phyloP scores from a whole-genome alignment of 1,140 invertebrate species.

The Phocides pigmalion region DNA sequence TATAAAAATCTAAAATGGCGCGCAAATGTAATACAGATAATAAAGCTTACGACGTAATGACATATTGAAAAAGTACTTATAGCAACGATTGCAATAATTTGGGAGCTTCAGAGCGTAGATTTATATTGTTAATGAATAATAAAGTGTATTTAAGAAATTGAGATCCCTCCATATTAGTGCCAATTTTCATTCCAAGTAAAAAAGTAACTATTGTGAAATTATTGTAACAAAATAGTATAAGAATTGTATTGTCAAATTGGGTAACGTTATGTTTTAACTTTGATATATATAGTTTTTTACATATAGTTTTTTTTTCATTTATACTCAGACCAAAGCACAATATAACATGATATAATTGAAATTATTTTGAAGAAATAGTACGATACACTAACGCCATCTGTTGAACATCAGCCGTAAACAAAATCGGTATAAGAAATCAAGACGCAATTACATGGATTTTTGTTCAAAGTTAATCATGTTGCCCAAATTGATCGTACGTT shows the following conservation, averaged over 20 bases:
- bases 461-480: not conserved
- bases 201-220: slow-evolving; percentile 36
- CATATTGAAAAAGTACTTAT: slow-evolving; percentile 3
- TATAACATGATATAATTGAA: no score
- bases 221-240: slow-evolving; percentile 43
- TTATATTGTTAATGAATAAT: slow-evolving; percentile 38
- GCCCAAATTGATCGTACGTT: slow-evolving; percentile 16
- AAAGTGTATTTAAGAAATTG: slow-evolving; percentile 52
- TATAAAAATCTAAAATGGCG: no score
- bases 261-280: not conserved
- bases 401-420: no score
- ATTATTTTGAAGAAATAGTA: no score
- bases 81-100: slow-evolving; percentile 46
- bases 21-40: no score
- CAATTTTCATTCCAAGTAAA: slow-evolving; percentile 63
- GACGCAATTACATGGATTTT: no score
- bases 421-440: no score
- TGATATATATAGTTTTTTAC: no score
- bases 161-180: slow-evolving; percentile 73
- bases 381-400: no score
- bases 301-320: no score
- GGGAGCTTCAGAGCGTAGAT: slow-evolving; percentile 57
- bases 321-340: no score
- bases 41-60: slow-evolving; percentile 13
- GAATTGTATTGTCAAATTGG: slow-evolving; percentile 32